These are phyloP conservation scores for Echinometra lucunter DNA, from an alignment of 53 echinoderm and acorn worm genomes.

Conservation along the genomic window DNA sequence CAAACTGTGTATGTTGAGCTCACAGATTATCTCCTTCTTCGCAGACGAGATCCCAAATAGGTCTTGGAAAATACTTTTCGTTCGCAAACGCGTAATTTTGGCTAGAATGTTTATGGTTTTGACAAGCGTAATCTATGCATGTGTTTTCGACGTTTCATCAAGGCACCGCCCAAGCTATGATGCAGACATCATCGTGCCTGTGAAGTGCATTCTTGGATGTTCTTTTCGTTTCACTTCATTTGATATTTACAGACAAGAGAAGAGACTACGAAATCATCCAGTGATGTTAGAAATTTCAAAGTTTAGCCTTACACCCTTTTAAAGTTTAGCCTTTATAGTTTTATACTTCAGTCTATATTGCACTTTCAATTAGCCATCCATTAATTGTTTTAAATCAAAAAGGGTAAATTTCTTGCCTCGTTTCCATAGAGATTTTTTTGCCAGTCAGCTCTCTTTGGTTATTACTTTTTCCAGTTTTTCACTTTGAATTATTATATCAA, in stretches of 20 bases:
- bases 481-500: too few species aligned
- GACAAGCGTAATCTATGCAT: slow-evolving; percentile 63
- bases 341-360: neutral
- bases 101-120: slow-evolving; percentile 50
- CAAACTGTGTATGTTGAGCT: neutral
- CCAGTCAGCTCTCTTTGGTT: too few species aligned
- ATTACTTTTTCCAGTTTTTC: too few species aligned
- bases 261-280: slow-evolving; percentile 5
- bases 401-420: neutral
- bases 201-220: slow-evolving; percentile 10
- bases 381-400: neutral
- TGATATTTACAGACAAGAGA: slow-evolving; percentile 7
- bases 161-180: slow-evolving; percentile 22
- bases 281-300: neutral
- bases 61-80: slow-evolving; percentile 51
- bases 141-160: slow-evolving; percentile 46
- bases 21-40: slow-evolving; percentile 41
- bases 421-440: neutral
- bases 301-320: neutral
- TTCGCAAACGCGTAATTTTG: slow-evolving; percentile 6
- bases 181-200: neutral
- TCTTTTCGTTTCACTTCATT: slow-evolving; percentile 41
- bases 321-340: neutral
- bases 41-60: neutral
- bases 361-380: neutral